Percentiles rank a stretch among this genome's conserved stretches.
Conservation (phyloP, 2,888 invertebrate genomes). For the Notodonta ziczac region DNA sequence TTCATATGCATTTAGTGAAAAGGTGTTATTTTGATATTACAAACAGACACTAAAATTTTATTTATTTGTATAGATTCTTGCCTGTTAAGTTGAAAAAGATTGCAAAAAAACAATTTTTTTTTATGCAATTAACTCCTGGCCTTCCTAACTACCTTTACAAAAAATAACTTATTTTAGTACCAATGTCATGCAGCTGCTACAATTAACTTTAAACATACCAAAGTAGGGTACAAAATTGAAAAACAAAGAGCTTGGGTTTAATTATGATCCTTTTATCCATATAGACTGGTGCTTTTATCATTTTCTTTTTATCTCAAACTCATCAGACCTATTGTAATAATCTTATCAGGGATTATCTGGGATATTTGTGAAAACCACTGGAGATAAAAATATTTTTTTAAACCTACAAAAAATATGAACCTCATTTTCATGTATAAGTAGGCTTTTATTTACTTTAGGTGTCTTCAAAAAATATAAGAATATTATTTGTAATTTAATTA, state of each 20-base stretch:
- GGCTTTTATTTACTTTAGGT: no score
- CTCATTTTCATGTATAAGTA: neutral
- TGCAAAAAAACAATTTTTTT: no score
- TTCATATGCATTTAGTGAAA: no score
- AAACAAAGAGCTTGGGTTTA: neutral
- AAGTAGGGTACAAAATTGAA: neutral
- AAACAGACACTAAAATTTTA: no score
- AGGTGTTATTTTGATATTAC: no score
- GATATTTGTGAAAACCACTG: neutral
- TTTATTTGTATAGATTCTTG: no score
- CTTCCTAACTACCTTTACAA: no score
- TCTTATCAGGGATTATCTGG: slow-evolving; percentile 1
- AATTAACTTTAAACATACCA: neutral
- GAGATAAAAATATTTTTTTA: neutral
- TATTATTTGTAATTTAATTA: neutral
- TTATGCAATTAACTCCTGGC: no score
- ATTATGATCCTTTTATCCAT: neutral
- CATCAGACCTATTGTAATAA: neutral
- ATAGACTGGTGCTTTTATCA: neutral
- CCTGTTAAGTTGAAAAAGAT: no score
- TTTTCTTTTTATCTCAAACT: slow-evolving; percentile 1
- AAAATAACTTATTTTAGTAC: no score
- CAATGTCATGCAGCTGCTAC: no score
- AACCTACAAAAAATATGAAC: neutral
- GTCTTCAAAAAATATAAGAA: neutral